These are phyloP conservation scores for Oryzias sinensis DNA, from an alignment of 2,797 vertebrate species.

Conservation along the genomic window DNA sequence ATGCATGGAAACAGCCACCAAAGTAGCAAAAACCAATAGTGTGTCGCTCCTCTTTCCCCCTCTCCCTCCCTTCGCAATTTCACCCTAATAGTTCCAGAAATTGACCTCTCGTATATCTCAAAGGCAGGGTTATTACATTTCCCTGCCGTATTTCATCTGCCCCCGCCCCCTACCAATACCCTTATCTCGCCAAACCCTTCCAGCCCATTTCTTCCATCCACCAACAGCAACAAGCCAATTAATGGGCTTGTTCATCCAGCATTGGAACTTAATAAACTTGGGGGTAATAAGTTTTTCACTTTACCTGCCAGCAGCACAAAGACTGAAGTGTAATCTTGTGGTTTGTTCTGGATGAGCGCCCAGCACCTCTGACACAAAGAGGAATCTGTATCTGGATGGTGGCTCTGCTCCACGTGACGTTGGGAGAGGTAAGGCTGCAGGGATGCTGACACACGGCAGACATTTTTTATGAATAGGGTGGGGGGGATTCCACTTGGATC, in stretches of 20 bases:
- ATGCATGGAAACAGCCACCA: conserved; percentile 53
- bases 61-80: conserved; percentile 61
- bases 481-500: not conserved
- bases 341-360: conserved; percentile 80
- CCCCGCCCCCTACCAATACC: conserved; percentile 1
- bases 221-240: conserved; percentile 67
- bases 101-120: conserved; percentile 72
- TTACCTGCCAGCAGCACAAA: conserved; percentile 62
- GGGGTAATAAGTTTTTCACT: conserved; percentile 69
- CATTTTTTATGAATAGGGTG: conserved; percentile 25
- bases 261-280: conserved; percentile 78
- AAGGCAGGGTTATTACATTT: conserved; percentile 67
- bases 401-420: conserved; percentile 2
- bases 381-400: conserved; percentile 47
- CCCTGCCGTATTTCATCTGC: conserved; percentile 62
- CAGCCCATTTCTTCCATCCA: conserved; percentile 53
- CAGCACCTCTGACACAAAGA: conserved; percentile 51
- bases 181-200: conserved; percentile 16
- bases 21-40: conserved; percentile 52
- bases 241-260: conserved; percentile 65
- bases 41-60: conserved; percentile 31
- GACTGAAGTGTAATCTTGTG: conserved; percentile 68
- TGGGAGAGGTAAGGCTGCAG: not conserved
- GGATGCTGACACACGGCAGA: conserved; percentile 15
- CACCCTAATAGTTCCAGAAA: conserved; percentile 66